phyloP scores from a whole-genome alignment of 2,888 invertebrate genomes.

The Octodonta nipae region DNA sequence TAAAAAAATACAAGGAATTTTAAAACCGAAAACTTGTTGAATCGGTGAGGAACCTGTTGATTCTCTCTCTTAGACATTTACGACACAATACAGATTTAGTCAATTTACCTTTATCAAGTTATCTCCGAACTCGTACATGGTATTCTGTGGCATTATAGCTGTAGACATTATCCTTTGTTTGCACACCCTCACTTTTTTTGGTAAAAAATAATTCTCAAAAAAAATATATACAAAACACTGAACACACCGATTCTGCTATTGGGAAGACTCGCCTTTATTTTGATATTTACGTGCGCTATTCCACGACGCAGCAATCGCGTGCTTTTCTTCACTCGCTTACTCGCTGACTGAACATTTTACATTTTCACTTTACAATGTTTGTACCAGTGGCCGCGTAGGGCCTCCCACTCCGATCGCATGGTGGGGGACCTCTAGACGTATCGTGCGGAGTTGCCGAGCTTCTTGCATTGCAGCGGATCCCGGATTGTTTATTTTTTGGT shows the following conservation, averaged over 20 bases:
- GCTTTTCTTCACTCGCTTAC: slow-evolving; percentile 17
- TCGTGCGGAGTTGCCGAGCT: slow-evolving; percentile 6
- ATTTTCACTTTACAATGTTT: slow-evolving; percentile 2
- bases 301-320: slow-evolving; percentile 28
- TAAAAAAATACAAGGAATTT: no score
- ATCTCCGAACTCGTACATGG: slow-evolving; percentile 64
- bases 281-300: slow-evolving; percentile 24
- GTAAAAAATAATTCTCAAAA: slow-evolving; percentile 13
- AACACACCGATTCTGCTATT: slow-evolving; percentile 27
- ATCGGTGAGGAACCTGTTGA: no score
- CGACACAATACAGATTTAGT: no score
- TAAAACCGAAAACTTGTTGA: no score
- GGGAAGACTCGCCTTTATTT: slow-evolving; percentile 27
- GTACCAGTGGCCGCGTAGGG: slow-evolving; percentile 7
- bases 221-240: slow-evolving; percentile 11
- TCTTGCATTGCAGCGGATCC: neutral
- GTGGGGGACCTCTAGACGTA: slow-evolving; percentile 6
- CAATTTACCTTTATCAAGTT: slow-evolving; percentile 59
- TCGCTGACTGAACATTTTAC: slow-evolving; percentile 19
- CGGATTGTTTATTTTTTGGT: neutral
- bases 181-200: slow-evolving; percentile 20
- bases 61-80: no score
- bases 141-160: slow-evolving; percentile 62
- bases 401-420: slow-evolving; percentile 4
- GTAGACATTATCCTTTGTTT: slow-evolving; percentile 47